phyloP scores from a whole-genome alignment of 2,797 vertebrate species.

The Eulemur mongoz region DNA sequence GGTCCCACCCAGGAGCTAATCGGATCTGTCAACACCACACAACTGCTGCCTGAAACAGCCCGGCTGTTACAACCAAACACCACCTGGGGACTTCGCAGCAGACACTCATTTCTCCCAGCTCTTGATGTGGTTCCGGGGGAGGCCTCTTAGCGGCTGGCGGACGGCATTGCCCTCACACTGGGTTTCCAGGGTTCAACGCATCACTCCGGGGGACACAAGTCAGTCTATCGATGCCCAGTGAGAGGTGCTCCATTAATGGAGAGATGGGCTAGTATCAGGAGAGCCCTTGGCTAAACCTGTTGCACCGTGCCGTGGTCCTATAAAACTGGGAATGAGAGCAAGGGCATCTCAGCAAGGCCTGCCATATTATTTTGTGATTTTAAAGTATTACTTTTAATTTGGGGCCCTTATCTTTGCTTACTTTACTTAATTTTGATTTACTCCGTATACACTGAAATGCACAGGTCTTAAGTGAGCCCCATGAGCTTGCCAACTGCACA shows the following conservation, averaged over 20 bases:
- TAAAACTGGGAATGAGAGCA: background rate
- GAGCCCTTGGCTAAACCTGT: accelerated
- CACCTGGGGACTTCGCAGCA: background rate
- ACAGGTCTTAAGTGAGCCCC: background rate
- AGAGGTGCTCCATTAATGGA: accelerated
- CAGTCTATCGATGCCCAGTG: background rate
- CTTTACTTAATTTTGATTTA: background rate
- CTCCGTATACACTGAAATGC: background rate
- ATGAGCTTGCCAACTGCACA: background rate
- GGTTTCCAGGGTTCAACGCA: background rate
- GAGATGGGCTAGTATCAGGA: accelerated
- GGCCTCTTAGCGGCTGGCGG: background rate
- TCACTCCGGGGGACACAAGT: background rate
- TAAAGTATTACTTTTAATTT: background rate
- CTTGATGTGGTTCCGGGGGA: background rate
- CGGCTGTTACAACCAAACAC: background rate
- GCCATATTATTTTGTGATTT: background rate
- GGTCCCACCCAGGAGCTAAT: background rate
- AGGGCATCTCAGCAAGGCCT: background rate
- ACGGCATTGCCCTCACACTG: background rate
- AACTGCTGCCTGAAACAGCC: background rate
- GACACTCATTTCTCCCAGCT: background rate
- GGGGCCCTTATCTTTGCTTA: background rate
- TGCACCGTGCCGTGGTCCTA: accelerated
- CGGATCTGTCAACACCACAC: background rate